phyloP scores from a whole-genome alignment of 2,113 vertebrate species.

The Tragelaphus scriptus region DNA sequence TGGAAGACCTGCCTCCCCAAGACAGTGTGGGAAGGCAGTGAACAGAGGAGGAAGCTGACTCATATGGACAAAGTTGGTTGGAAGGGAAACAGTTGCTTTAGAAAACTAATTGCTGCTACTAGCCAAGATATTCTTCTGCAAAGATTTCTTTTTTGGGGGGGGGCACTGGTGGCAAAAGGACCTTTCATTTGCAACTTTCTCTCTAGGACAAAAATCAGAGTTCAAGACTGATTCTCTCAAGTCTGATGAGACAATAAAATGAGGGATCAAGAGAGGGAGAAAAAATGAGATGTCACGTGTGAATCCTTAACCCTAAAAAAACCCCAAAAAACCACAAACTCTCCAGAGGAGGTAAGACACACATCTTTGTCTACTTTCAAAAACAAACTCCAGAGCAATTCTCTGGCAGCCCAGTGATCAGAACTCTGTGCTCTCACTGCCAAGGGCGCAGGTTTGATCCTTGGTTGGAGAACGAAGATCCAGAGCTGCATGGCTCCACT shows the following conservation, averaged over 20 bases:
- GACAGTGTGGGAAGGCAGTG: background rate
- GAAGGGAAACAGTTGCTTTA: background rate
- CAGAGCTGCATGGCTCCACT: background rate
- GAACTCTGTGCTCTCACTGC: background rate
- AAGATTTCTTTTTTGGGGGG: background rate
- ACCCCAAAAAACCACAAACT: background rate
- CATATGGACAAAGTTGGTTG: background rate
- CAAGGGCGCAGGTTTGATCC: background rate
- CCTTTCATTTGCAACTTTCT: background rate
- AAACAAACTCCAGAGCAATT: background rate
- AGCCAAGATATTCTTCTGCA: background rate
- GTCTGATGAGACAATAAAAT: background rate
- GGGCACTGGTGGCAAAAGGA: background rate
- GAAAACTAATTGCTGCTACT: background rate
- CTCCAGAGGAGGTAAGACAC: background rate
- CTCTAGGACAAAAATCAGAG: background rate
- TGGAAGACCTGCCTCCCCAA: background rate
- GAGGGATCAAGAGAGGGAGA: background rate
- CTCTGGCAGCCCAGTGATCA: background rate
- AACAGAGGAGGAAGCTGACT: background rate
- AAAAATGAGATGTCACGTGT: background rate
- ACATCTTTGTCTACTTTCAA: background rate
- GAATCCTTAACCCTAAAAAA: background rate
- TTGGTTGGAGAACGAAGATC: background rate
- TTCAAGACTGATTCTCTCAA: background rate